Evolutionary conservation across 2,113 vertebrate species (phyloP).

Genomic region (Felis chaus): DNA sequence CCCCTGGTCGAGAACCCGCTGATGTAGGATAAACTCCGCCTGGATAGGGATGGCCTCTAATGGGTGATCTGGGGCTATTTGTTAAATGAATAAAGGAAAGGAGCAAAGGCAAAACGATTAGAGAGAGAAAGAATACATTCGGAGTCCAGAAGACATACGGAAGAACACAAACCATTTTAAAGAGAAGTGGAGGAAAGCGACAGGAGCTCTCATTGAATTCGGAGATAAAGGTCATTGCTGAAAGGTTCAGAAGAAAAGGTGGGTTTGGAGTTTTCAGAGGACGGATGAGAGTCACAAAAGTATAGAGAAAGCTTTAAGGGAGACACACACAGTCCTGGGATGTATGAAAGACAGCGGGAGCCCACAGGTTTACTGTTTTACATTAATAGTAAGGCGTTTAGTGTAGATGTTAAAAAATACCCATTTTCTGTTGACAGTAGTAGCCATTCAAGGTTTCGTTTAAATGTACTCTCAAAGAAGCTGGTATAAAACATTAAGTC

Average conservation of each 20-base stretch:
- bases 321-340: accelerated
- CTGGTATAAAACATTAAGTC: background rate
- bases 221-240: background rate
- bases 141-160: background rate
- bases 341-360: background rate
- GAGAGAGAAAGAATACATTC: background rate
- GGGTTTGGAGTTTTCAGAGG: background rate
- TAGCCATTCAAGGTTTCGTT: background rate
- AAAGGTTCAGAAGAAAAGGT: background rate
- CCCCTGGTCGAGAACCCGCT: background rate
- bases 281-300: background rate
- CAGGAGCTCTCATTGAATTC: background rate
- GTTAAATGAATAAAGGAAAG: background rate
- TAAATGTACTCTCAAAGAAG: background rate
- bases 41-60: background rate
- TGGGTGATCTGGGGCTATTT: background rate
- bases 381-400: background rate
- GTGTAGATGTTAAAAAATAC: background rate
- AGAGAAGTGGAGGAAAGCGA: background rate
- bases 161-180: background rate
- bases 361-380: background rate
- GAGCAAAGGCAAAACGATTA: background rate
- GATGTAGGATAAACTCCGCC: background rate
- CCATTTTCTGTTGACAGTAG: background rate
- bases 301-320: too few species aligned